Evolutionary conservation across 2,888 invertebrate species (phyloP).

Genomic region (Pyrocoelia pectoralis): DNA sequence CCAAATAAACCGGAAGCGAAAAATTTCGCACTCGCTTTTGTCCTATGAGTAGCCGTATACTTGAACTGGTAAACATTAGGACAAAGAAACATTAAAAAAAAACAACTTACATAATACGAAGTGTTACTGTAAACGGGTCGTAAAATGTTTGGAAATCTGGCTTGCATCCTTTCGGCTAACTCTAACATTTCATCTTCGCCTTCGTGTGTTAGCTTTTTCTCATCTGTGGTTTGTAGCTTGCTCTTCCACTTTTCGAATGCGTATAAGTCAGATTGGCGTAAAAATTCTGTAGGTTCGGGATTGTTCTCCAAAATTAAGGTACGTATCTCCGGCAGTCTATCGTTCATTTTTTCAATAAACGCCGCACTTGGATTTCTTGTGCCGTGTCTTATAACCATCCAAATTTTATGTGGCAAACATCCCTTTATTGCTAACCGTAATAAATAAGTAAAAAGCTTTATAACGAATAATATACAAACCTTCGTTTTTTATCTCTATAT

Average conservation of each 20-base stretch:
- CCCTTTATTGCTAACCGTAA: slow-evolving; percentile 37
- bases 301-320: slow-evolving; percentile 65
- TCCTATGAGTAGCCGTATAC: slow-evolving; percentile 68
- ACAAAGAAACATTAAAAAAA: background rate
- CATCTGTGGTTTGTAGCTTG: slow-evolving; percentile 11
- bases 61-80: background rate
- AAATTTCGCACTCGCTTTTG: slow-evolving; percentile 76
- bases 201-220: slow-evolving; percentile 71
- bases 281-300: slow-evolving; percentile 47
- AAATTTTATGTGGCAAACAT: slow-evolving; percentile 64
- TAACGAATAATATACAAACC: slow-evolving; percentile 58
- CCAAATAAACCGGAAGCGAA: slow-evolving; percentile 82
- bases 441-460: slow-evolving; percentile 15
- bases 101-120: slow-evolving; percentile 2
- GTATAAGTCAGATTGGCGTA: slow-evolving; percentile 23
- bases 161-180: slow-evolving; percentile 77
- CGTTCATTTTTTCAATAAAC: slow-evolving; percentile 64
- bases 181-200: slow-evolving; percentile 79
- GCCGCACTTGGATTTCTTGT: slow-evolving; percentile 73
- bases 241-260: slow-evolving; percentile 44
- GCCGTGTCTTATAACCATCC: slow-evolving; percentile 80
- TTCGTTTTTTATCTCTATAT: slow-evolving; percentile 65
- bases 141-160: slow-evolving; percentile 72
- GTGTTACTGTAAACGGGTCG: slow-evolving; percentile 63
- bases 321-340: slow-evolving; percentile 63